A percentile compares a stretch with the other conserved stretches of the same genome.
Evolutionary conservation across 2,797 vertebrate genomes (phyloP).

Genomic region (Prionace glauca): DNA sequence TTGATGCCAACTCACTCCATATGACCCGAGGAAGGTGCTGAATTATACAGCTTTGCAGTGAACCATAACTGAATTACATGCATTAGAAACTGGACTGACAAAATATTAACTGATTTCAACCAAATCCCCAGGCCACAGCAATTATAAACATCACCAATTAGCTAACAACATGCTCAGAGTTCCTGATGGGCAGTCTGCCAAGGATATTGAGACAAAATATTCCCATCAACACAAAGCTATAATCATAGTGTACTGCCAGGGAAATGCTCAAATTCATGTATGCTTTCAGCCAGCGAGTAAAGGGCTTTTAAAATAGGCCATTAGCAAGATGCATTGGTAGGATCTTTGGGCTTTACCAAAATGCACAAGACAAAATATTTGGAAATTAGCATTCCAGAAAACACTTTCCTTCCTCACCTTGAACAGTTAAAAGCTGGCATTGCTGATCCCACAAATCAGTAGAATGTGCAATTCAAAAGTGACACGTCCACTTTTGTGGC

Average conservation of each 20-base stretch:
- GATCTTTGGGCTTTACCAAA: not conserved
- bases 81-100: not conserved
- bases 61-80: not conserved
- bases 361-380: not conserved
- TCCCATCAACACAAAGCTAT: not conserved
- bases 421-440: not conserved
- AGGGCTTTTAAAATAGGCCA: not conserved
- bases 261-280: not conserved
- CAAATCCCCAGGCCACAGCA: not conserved
- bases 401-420: not conserved
- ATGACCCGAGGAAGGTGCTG: not conserved
- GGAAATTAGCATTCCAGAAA: not conserved
- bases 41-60: not conserved
- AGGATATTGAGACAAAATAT: not conserved
- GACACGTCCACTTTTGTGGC: too few relatives aligned
- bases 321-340: not conserved
- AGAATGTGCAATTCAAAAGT: not conserved
- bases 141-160: not conserved
- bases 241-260: not conserved
- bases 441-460: not conserved
- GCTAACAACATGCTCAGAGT: not conserved
- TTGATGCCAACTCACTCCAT: not conserved
- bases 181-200: not conserved
- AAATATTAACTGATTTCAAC: not conserved
- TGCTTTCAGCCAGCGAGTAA: not conserved